Percentiles rank a stretch among this genome's conserved stretches.
These are phyloP conservation scores for Rhadinocentrus ornatus DNA, from an alignment of 2,797 vertebrate species.

Conservation along the genomic window DNA sequence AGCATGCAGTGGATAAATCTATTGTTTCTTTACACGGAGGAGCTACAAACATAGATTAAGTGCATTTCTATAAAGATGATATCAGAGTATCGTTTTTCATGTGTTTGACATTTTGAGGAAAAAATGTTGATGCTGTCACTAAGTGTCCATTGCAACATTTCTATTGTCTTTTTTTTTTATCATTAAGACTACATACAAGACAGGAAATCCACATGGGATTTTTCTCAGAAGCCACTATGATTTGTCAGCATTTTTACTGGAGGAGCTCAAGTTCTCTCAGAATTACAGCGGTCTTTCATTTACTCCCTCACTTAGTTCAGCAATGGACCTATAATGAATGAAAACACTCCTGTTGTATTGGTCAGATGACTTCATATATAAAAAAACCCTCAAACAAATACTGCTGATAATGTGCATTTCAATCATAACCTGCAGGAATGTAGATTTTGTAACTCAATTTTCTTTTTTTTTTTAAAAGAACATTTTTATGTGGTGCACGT, in stretches of 20 bases:
- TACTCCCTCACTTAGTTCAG: conserved; percentile 19
- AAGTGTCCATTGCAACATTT: conserved; percentile 30
- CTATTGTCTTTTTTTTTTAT: not conserved
- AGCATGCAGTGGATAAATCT: conserved; percentile 67
- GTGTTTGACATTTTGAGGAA: conserved; percentile 15
- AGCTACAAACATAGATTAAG: conserved; percentile 57
- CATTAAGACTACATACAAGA: conserved; percentile 8
- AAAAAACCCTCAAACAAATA: conserved; percentile 8
- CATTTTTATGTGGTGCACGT: conserved; percentile 60
- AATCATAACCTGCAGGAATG: conserved; percentile 68
- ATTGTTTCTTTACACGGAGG: conserved; percentile 63
- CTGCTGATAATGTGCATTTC: conserved; percentile 57
- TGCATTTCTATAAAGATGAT: conserved; percentile 67
- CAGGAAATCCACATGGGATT: conserved; percentile 5
- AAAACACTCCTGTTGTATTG: conserved; percentile 29
- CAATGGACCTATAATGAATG: conserved; percentile 1
- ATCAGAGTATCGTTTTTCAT: conserved; percentile 40
- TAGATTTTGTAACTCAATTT: conserved; percentile 51
- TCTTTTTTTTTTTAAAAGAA: conserved; percentile 40
- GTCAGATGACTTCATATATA: conserved; percentile 35
- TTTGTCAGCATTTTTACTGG: conserved; percentile 8
- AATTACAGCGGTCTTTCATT: conserved; percentile 17
- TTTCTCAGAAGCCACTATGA: conserved; percentile 15
- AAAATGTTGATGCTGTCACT: not conserved
- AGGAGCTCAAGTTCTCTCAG: not conserved